Percentiles rank a stretch among this genome's conserved stretches.
Conservation (phyloP, 2,113 vertebrate species). For the Hyperopisus bebe region DNA sequence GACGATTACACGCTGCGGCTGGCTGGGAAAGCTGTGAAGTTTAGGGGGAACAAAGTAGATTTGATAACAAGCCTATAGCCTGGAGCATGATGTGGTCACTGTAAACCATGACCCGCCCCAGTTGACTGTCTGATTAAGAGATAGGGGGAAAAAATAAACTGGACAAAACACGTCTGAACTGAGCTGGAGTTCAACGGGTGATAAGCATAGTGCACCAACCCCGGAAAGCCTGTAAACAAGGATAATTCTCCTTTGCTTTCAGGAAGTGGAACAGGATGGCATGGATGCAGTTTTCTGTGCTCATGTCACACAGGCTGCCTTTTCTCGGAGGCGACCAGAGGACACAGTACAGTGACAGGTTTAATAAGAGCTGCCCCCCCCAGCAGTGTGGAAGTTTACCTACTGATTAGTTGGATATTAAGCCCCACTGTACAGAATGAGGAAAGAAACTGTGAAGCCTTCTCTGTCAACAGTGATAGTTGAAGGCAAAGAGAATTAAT, state of each 20-base stretch:
- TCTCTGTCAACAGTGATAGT: background rate
- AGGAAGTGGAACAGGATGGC: background rate
- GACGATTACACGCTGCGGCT: background rate
- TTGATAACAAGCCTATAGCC: background rate
- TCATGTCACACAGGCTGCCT: background rate
- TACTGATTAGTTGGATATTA: background rate
- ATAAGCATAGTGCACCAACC: background rate
- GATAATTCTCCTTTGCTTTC: background rate
- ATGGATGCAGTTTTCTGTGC: background rate
- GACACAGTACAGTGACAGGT: background rate
- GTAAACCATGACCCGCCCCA: background rate
- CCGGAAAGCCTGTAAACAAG: background rate
- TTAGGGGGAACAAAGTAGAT: background rate
- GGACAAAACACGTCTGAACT: background rate
- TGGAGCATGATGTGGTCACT: background rate
- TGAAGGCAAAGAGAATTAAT: background rate
- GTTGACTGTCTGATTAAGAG: background rate
- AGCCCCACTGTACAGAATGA: background rate
- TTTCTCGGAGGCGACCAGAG: background rate
- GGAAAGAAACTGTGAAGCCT: background rate
- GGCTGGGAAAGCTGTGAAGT: background rate
- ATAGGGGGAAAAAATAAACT: background rate
- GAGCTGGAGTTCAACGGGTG: background rate
- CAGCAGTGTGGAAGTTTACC: background rate
- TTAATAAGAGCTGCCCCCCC: background rate